phyloP scores from a whole-genome alignment of 2,797 vertebrate species.

The Ctenopoma multispine region DNA sequence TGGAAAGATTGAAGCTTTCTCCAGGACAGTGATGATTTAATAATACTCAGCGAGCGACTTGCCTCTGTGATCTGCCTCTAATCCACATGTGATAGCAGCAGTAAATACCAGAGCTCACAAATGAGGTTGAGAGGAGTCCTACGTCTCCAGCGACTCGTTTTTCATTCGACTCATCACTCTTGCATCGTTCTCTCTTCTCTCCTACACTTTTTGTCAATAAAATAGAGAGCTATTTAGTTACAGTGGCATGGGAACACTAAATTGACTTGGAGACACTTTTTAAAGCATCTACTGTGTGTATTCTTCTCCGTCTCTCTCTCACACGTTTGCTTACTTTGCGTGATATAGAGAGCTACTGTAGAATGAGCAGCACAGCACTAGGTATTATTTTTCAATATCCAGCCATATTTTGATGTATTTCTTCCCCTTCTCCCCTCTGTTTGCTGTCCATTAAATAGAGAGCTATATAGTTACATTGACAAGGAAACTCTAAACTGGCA shows the following conservation, averaged over 20 bases:
- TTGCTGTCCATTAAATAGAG: constrained; percentile 73
- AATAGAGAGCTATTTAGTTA: constrained; percentile 68
- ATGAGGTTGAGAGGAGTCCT: constrained; percentile 66
- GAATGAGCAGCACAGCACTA: constrained; percentile 14
- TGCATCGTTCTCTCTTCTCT: constrained; percentile 32
- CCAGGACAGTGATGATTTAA: constrained; percentile 68
- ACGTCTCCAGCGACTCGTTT: constrained; percentile 60
- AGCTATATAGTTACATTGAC: constrained; percentile 73
- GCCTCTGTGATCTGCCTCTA: constrained; percentile 69
- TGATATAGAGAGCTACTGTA: constrained; percentile 30
- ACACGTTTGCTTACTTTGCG: constrained; percentile 43
- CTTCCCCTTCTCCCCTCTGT: constrained; percentile 57
- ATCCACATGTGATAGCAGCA: constrained; percentile 76
- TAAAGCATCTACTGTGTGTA: constrained; percentile 49
- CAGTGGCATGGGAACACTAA: constrained; percentile 64
- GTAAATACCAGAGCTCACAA: constrained; percentile 71
- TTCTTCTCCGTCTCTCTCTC: constrained; percentile 24
- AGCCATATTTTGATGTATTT: constrained; percentile 45
- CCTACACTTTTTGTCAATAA: constrained; percentile 66
- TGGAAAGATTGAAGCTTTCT: constrained; percentile 52
- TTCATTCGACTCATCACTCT: constrained; percentile 64
- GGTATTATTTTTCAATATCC: constrained; percentile 70
- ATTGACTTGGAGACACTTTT: constrained; percentile 72
- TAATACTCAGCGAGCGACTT: constrained; percentile 54
- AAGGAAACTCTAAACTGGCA: constrained; percentile 67